Evolutionary conservation across 2,888 invertebrate genomes (phyloP).

Genomic region (Catocala nupta): DNA sequence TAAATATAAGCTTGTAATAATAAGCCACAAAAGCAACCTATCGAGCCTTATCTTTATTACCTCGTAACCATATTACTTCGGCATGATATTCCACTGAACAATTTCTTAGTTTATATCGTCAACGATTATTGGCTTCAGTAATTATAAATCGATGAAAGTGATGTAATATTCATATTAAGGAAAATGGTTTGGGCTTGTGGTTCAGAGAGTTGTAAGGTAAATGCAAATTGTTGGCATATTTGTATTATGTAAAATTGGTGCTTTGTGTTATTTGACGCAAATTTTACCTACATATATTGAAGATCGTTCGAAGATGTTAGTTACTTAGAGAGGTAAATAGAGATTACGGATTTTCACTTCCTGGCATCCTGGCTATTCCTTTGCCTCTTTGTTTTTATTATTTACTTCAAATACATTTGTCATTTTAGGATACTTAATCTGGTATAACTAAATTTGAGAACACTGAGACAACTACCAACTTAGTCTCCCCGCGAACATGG

Average conservation of each 20-base stretch:
- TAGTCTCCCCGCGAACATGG: too few species aligned
- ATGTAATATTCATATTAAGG: slow-evolving; percentile 10
- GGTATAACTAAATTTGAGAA: too few species aligned
- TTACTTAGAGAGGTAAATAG: too few species aligned
- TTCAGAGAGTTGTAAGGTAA: neutral
- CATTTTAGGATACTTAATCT: too few species aligned
- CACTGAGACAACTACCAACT: too few species aligned
- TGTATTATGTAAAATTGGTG: neutral
- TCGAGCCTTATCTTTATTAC: neutral
- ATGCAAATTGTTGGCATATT: neutral
- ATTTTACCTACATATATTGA: neutral
- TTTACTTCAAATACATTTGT: too few species aligned
- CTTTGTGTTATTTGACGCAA: neutral
- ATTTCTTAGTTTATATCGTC: neutral
- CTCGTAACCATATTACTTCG: neutral
- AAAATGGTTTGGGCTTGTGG: slow-evolving; percentile 5
- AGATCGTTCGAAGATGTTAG: too few species aligned
- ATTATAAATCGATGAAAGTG: slow-evolving; percentile 5
- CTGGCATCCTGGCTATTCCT: too few species aligned
- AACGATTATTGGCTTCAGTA: neutral
- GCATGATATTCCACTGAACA: neutral
- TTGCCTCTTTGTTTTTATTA: too few species aligned
- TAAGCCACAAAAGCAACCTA: neutral
- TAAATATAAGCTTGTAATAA: neutral
- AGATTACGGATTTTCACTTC: too few species aligned